Evolutionary conservation across 30 jellyfish, hydroid and myxozoan species (phyloP), one percentile per base, ranked within the genome.

Genomic region (Calvadosia cruxmelitensis): DNA sequence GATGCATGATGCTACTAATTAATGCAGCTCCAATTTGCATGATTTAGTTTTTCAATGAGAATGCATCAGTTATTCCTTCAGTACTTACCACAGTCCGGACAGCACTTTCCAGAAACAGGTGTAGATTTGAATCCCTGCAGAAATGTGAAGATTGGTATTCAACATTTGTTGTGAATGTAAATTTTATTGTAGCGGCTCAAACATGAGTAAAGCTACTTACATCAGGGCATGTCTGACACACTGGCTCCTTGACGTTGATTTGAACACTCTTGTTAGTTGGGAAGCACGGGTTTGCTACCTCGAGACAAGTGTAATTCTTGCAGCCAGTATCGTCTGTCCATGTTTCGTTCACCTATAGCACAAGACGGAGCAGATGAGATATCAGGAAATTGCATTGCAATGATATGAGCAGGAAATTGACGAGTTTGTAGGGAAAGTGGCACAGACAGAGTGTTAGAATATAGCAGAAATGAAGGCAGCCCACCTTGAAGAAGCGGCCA

Each of bases 61-160:
- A n/a, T n/a, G n/a, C n/a, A n/a, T n/a, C n/a, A n/a, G n/a, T n/a
- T n/a, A n/a, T n/a, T n/a, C n/a, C n/a, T n/a, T n/a, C n/a, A 27
- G 12, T 12, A 78, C 96, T 52, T 85, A 85, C 96, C 86, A 75
- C 96, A 85, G n/a, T 67, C 80, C 1, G 96, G 96, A 49, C 96
- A 85, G 65, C 96, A 85, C 28, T 78, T 50, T 34, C 64, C 78
- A 36, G 67, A 72, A 48, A 73, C 51, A 23, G 32, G 49, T 20
- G 75, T 92, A 16, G 94, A 48, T 62, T 50, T 66, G 79, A 34
- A 68, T 30, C 96, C 96, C 79, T 71, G 29, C 2, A 5, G 27
- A 63, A 34, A 50, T n/a, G n/a, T 5, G 10, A 42, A 42, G 57
- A 42, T 20, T 5, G 57, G 57, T 10, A 42, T 5, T 42, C 10